Conservation (phyloP, 1,140 invertebrate genomes). For the Zaprionus gabonicus region DNA sequence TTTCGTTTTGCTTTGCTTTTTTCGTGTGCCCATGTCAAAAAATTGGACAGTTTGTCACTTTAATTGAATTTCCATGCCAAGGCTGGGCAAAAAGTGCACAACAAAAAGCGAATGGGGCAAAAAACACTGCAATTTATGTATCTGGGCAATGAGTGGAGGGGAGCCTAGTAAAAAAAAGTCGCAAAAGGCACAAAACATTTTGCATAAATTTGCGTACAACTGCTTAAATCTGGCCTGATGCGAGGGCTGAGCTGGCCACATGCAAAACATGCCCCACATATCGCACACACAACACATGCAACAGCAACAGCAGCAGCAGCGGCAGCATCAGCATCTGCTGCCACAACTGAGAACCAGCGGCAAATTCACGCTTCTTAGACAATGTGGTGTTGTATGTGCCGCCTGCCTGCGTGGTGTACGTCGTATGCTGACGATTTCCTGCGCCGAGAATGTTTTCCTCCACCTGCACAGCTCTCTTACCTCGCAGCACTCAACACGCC, state of each 20-base stretch:
- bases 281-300: conserved; percentile 40
- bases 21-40: conserved; percentile 70
- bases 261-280: conserved; percentile 64
- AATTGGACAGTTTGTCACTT: conserved; percentile 81
- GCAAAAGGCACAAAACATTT: conserved; percentile 35
- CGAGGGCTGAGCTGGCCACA: conserved; percentile 27
- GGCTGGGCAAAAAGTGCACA: conserved; percentile 38
- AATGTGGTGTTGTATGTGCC: conserved; percentile 48
- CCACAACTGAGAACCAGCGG: conserved; percentile 43
- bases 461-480: not conserved
- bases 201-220: conserved; percentile 72
- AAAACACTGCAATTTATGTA: conserved; percentile 61
- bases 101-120: conserved; percentile 34
- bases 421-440: conserved; percentile 45
- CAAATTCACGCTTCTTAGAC: conserved; percentile 74
- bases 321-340: conserved; percentile 35
- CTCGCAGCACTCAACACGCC: conserved; percentile 22
- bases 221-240: conserved; percentile 66
- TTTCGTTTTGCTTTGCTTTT: conserved; percentile 13
- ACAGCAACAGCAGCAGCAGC: conserved; percentile 64
- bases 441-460: conserved; percentile 32
- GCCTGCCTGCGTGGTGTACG: conserved; percentile 21
- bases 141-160: not conserved
- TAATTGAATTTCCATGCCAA: conserved; percentile 81
- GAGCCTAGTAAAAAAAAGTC: conserved; percentile 35